Conservation (phyloP, 30 jellyfish, hydroid and myxozoan species). For the Sanderia malayensis region DNA sequence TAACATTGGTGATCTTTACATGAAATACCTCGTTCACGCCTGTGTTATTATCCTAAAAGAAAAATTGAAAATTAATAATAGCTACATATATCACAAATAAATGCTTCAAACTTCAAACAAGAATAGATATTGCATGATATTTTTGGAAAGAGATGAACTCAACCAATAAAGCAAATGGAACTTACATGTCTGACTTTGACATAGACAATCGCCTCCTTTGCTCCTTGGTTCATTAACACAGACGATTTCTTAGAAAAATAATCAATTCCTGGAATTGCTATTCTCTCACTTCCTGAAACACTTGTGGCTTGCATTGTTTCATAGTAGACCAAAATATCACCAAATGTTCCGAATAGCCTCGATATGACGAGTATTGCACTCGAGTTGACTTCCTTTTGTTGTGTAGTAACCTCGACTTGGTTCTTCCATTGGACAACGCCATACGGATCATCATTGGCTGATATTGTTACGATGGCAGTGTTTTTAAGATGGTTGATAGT, state of each 20-base stretch:
- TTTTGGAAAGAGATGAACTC: too few species aligned
- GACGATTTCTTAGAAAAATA: constrained; percentile 54
- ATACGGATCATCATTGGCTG: constrained; percentile 81
- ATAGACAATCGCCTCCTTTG: constrained; percentile 58
- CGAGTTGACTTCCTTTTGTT: constrained; percentile 67
- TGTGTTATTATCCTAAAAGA: constrained; percentile 65
- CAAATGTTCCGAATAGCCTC: constrained; percentile 73
- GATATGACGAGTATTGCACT: constrained; percentile 67
- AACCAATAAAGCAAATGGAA: not conserved
- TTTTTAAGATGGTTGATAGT: constrained; percentile 66
- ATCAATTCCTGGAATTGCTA: constrained; percentile 79
- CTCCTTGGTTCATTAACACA: constrained; percentile 59
- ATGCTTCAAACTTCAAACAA: too few species aligned
- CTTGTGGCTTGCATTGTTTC: constrained; percentile 59
- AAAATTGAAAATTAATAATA: not conserved
- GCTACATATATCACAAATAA: not conserved
- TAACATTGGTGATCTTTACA: constrained; percentile 68
- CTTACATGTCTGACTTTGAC: constrained; percentile 87
- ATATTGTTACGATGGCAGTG: constrained; percentile 50
- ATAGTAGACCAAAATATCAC: constrained; percentile 59
- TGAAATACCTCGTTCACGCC: constrained; percentile 68
- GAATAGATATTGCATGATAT: too few species aligned
- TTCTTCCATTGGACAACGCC: constrained; percentile 81
- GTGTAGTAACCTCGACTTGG: constrained; percentile 68
- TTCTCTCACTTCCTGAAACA: constrained; percentile 60